These are phyloP conservation scores for Engraulis encrasicolus DNA, from an alignment of 2,113 vertebrate species.

Conservation along the genomic window DNA sequence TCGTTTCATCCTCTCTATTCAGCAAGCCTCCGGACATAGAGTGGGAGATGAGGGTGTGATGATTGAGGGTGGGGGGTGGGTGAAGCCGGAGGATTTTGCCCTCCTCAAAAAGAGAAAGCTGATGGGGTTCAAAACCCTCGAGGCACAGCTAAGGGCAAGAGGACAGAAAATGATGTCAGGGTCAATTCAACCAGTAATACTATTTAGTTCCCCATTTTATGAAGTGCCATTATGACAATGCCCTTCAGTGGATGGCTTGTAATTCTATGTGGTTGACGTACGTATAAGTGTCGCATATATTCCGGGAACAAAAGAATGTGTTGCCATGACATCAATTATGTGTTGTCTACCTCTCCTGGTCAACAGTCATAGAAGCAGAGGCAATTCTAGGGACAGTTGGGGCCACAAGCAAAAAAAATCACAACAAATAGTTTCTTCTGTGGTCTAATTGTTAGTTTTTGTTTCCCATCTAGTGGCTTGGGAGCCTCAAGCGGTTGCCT, in stretches of 20 bases:
- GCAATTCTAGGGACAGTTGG: no score
- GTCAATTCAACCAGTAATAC: background rate
- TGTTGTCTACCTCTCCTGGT: no score
- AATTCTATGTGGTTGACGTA: background rate
- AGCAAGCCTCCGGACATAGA: background rate
- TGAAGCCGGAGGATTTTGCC: background rate
- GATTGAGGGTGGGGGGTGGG: background rate
- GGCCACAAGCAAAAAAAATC: no score
- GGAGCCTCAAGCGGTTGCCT: no score
- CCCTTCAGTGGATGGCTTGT: background rate
- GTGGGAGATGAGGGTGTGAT: no score
- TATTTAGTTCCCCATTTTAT: background rate
- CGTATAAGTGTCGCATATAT: background rate
- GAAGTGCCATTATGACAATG: background rate
- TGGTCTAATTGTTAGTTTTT: no score
- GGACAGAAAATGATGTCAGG: background rate
- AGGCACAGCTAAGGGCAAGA: background rate
- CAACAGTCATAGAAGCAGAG: no score
- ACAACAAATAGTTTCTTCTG: no score
- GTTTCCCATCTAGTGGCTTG: no score
- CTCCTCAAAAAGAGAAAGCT: background rate
- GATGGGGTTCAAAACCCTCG: background rate
- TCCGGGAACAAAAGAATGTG: background rate
- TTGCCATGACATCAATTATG: no score
- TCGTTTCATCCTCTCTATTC: background rate